Base-by-base conservation (phyloP, 1,140 invertebrate species). In the Liolophura sinensis region DNA sequence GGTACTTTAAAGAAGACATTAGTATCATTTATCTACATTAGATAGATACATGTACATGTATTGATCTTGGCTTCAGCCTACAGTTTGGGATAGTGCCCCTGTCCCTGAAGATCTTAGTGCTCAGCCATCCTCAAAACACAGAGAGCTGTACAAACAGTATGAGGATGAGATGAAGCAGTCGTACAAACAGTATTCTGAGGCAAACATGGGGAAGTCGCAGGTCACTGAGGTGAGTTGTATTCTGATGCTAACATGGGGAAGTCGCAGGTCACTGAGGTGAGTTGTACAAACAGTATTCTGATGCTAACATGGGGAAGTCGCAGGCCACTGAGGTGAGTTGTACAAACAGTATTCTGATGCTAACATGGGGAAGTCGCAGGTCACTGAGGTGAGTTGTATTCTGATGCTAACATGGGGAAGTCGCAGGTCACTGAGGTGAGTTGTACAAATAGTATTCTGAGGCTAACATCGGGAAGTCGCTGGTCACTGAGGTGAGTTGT, bases 381-480 rank as follows among this genome's bases (percentile, higher is more conserved):
- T 49, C n/a, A 31, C 40, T 16, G 48, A 49, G 22, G 60, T 62
- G 40, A 62, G 60, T 20, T n/a, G n/a, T n/a, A n/a, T n/a, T n/a
- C n/a, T n/a, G n/a, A n/a, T n/a, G n/a, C n/a, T n/a, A n/a, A n/a
- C n/a, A n/a, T n/a, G n/a, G n/a, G n/a, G n/a, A n/a, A n/a, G n/a
- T n/a, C n/a, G n/a, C n/a, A n/a, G n/a, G n/a, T n/a, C n/a, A n/a
- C n/a, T n/a, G n/a, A n/a, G n/a, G n/a, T n/a, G 58, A 78, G 51
- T 65, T 78, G 71, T 81, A 79, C 49, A 61, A 74, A 65, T 72
- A 81, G 55, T 78, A 78, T n/a, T n/a, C n/a, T 60, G 57, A 72
- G 27, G 71, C 77, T 31, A 77, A 79, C 14, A 76, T 77, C 71
- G 79, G 77, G 54, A 59, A 70, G 25, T 70, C 71, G n/a, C n/a